These are phyloP conservation scores for Sycophila texana DNA, from an alignment of 2,888 invertebrate genomes.

Conservation along the genomic window DNA sequence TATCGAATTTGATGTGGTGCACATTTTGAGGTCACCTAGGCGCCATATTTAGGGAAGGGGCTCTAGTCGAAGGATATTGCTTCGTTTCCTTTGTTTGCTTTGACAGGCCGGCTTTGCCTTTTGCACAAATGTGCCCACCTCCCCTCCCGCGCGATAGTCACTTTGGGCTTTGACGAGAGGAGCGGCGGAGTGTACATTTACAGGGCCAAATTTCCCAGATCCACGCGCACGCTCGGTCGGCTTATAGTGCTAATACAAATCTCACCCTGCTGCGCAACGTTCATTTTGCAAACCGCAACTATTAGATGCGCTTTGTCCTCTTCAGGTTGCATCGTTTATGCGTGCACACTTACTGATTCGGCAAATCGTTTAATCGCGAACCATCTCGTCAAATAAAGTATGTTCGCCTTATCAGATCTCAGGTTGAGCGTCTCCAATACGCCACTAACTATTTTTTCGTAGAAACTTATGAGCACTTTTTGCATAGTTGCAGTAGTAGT, in stretches of 20 bases:
- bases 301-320: conserved; percentile 1
- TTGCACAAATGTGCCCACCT: conserved; percentile 7
- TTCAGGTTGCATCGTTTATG: background rate
- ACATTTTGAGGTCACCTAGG: conserved; percentile 36
- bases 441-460: too few relatives aligned
- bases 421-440: too few relatives aligned
- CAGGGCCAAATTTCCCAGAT: conserved; percentile 30
- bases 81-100: conserved; percentile 51
- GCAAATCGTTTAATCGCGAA: conserved; percentile 16
- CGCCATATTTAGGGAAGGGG: background rate
- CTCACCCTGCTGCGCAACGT: conserved; percentile 20
- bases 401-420: too few relatives aligned
- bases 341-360: background rate
- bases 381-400: background rate
- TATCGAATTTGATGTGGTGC: conserved; percentile 23
- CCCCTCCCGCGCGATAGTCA: conserved; percentile 29
- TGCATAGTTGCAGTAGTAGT: too few relatives aligned
- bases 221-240: background rate
- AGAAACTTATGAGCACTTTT: too few relatives aligned
- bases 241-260: conserved; percentile 36
- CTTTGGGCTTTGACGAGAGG: conserved; percentile 36
- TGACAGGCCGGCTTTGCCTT: conserved; percentile 39
- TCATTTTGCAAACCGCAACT: conserved; percentile 11
- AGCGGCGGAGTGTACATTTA: conserved; percentile 20
- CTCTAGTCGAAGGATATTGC: conserved; percentile 39